A percentile compares a stretch with the other conserved stretches of the same genome.
Conservation (phyloP, 2,797 vertebrate species). For the Eulemur albifrons region DNA sequence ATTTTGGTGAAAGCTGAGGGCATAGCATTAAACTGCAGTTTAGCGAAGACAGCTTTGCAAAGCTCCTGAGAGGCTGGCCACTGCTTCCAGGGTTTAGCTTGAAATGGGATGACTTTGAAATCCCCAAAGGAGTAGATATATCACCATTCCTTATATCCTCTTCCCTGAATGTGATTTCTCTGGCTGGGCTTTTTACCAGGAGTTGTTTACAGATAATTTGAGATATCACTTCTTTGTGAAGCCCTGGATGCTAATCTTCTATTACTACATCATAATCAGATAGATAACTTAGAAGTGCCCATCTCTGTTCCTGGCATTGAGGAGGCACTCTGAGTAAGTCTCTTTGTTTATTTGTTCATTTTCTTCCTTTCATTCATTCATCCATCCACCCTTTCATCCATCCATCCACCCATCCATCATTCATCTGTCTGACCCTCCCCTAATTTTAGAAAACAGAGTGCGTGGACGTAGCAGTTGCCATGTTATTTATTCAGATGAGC, state of each 20-base stretch:
- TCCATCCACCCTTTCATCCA: background rate
- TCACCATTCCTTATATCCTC: background rate
- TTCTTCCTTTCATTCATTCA: background rate
- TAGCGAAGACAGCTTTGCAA: background rate
- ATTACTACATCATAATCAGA: background rate
- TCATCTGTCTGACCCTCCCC: too few relatives aligned
- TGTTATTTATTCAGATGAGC: background rate
- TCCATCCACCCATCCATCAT: too few relatives aligned
- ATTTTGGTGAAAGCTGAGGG: background rate
- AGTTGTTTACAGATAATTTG: background rate
- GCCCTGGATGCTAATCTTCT: background rate
- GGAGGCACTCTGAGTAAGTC: background rate
- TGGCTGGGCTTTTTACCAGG: background rate
- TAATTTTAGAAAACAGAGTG: background rate
- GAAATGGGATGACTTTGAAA: background rate
- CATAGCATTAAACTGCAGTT: background rate
- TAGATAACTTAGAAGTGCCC: background rate
- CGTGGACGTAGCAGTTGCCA: background rate
- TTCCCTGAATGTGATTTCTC: background rate
- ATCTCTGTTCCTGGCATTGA: background rate
- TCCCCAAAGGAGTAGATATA: background rate
- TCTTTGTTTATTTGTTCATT: background rate
- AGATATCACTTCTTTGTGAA: background rate
- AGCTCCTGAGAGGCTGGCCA: background rate
- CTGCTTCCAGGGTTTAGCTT: background rate